Base-by-base conservation (phyloP, 2,113 vertebrate species). In the Labeo rohita region DNA sequence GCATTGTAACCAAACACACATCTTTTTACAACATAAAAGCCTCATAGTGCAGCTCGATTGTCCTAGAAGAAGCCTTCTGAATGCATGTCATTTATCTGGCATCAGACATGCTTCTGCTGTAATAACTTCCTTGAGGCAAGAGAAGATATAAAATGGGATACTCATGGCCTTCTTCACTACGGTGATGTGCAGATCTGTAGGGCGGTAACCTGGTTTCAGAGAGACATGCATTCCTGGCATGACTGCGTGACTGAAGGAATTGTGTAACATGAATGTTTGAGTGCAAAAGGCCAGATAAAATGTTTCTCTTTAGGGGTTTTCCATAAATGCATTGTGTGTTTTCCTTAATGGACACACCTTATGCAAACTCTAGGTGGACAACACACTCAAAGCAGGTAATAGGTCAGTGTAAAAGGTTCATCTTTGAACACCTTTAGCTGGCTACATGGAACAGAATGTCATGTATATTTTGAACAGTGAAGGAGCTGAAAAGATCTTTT, bases 211-310 rank as follows among this genome's bases (percentile, higher is more conserved):
- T 74, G 84, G 3, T 70, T 63, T 83, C 76, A 12, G 85, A 81
- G 74, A 88, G 47, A 90, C 34, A 75, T 65, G 83, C 88, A 92
- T 92, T 91, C 88, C 84, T 90, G 7, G 86, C 91, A 87, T 68
- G 80, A 68, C 28, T 75, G 86, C 23, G 21, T 70, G 83, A 90
- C 85, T 80, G 80, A 88, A 13, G 85, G 52, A 65, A 89, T 76
- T 63, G 82, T 65, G 88, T 89, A 84, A 89, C 66, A 80, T 43
- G 18, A 56, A 43, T 36, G 13, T 11, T 56, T 82, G 36, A 85
- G 82, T 18, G 81, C 49, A 79, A 82, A 85, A 86, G 45, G 56
- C 79, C 66, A 89, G 85, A 79, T 76, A 68, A 86, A 87, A 91
- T 89, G 28, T 15, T 52, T 74, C 28, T 50, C 36, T 84, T 49